phyloP scores from a whole-genome alignment of 2,113 vertebrate species.

The Lucifuga dentata region DNA sequence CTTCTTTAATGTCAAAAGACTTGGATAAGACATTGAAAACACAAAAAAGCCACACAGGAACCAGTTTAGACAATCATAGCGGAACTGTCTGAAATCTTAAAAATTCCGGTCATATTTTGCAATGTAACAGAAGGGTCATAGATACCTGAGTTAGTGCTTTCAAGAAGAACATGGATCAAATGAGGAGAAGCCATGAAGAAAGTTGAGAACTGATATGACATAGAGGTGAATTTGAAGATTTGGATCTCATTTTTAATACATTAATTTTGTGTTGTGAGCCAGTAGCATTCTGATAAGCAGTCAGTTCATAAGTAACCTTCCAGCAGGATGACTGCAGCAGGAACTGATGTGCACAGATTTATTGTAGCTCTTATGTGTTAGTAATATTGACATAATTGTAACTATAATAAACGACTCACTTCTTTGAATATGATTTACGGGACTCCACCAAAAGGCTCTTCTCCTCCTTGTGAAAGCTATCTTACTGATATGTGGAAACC shows the following conservation, averaged over 20 bases:
- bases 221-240: slow-evolving; percentile 1
- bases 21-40: no score
- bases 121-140: neutral
- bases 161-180: neutral
- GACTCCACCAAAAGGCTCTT: slow-evolving; percentile 72
- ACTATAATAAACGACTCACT: slow-evolving; percentile 77
- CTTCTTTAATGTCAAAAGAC: no score
- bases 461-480: slow-evolving; percentile 81
- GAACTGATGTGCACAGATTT: slow-evolving; percentile 74
- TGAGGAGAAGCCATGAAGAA: neutral
- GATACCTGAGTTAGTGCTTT: neutral
- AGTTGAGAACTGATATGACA: slow-evolving; percentile 7
- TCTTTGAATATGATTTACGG: slow-evolving; percentile 72
- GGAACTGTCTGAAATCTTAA: neutral
- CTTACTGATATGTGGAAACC: slow-evolving; percentile 79
- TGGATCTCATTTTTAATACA: neutral
- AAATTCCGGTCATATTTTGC: neutral
- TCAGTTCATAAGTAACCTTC: slow-evolving; percentile 47
- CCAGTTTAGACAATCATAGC: slow-evolving; percentile 1
- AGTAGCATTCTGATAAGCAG: slow-evolving; percentile 12
- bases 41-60: neutral
- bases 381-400: slow-evolving; percentile 82
- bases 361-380: slow-evolving; percentile 78
- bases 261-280: neutral
- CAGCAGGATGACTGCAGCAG: slow-evolving; percentile 35